These are phyloP conservation scores for Cyanoramphus novaezelandiae DNA, from an alignment of 2,113 vertebrate species.

Conservation along the genomic window DNA sequence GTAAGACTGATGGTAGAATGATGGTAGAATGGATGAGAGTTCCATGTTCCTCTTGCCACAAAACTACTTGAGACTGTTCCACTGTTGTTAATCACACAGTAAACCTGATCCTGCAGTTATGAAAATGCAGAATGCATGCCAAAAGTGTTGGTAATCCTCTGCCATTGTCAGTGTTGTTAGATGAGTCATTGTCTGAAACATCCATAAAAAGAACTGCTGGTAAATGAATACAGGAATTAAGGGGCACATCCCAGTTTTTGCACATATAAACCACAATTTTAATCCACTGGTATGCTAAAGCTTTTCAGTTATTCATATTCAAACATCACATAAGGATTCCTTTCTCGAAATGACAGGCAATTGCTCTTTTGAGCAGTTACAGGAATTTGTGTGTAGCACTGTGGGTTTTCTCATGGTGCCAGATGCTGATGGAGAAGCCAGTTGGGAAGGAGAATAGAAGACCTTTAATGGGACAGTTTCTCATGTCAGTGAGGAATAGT, in stretches of 20 bases:
- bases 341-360: not conserved
- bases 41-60: not conserved
- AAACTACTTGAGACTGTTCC: not conserved
- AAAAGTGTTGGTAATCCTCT: not conserved
- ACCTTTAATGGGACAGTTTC: not conserved
- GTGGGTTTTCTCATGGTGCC: not conserved
- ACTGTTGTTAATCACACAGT: not conserved
- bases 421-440: not conserved
- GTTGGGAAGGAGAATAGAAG: too few relatives aligned
- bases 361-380: not conserved
- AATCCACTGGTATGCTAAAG: not conserved
- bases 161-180: not conserved
- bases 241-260: not conserved
- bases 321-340: not conserved
- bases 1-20: not conserved
- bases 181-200: not conserved
- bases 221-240: not conserved
- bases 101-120: not conserved
- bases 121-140: not conserved
- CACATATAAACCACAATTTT: not conserved
- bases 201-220: not conserved
- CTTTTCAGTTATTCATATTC: conserved; percentile 5
- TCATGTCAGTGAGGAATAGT: accelerated
- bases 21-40: not conserved
- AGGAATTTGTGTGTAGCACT: not conserved